These are phyloP conservation scores for Diabrotica undecimpunctata DNA, from an alignment of 1,140 invertebrate species.

Conservation along the genomic window DNA sequence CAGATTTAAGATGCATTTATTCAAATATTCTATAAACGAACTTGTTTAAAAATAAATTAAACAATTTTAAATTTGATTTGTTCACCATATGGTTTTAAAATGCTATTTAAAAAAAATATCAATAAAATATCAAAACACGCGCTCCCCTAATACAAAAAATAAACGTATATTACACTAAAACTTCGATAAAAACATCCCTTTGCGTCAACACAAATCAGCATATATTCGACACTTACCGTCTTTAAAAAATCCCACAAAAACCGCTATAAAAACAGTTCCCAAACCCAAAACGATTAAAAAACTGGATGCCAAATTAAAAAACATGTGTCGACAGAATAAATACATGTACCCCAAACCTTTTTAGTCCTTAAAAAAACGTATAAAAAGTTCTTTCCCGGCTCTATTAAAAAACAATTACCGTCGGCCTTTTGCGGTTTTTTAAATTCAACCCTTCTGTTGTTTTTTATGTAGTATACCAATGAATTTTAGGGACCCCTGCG, in stretches of 20 bases:
- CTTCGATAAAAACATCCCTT: constrained; percentile 1
- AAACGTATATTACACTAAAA: neutral
- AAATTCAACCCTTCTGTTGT: constrained; percentile 24
- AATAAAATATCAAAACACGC: too few relatives aligned
- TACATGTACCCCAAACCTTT: constrained; percentile 13
- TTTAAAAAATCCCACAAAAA: constrained; percentile 19
- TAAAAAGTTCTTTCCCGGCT: constrained; percentile 26
- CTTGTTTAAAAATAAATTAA: too few relatives aligned
- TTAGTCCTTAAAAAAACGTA: constrained; percentile 17
- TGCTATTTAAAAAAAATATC: too few relatives aligned
- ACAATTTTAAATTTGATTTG: too few relatives aligned
- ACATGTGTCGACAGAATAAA: constrained; percentile 34
- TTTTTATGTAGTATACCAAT: constrained; percentile 16
- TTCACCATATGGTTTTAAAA: too few relatives aligned
- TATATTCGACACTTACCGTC: neutral
- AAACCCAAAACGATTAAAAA: constrained; percentile 22
- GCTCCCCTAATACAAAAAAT: too few relatives aligned
- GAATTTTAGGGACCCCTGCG: too few relatives aligned
- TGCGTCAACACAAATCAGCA: neutral
- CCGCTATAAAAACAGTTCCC: neutral
- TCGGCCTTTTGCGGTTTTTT: constrained; percentile 33
- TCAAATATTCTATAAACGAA: too few relatives aligned
- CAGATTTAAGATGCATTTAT: too few relatives aligned
- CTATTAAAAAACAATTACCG: constrained; percentile 37
- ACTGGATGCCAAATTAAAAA: constrained; percentile 26